Base-by-base conservation (phyloP, 2,113 vertebrate genomes). In the Pseudopipra pipra region DNA sequence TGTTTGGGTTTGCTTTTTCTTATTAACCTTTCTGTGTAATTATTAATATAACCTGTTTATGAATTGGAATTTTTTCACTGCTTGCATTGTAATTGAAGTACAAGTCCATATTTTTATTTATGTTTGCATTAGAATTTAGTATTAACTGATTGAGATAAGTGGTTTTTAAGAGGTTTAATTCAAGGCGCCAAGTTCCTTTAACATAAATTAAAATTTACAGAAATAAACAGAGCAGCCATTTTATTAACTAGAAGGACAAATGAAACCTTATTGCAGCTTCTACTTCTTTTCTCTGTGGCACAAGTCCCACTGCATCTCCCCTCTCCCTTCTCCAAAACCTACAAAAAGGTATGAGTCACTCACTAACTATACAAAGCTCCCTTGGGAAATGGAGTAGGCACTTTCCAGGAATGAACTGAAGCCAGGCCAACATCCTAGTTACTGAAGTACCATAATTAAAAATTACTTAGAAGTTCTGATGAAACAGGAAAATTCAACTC, bases 41-140 rank as follows among this genome's bases (percentile, higher is more conserved):
- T 96, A 91, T 95, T 96, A 95, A 96, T 96, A 83, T 77, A 95
- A 74, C 56, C 56, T 85, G 80, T 90, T 96, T 96, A 96, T 87
- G 72, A 83, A 80, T 75, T 89, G 76, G 55, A 44, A 18, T 75
- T 93, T 82, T 71, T 85, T 79, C 5, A 2, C 24, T 80, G 88
- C 68, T 85, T 96, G 70, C 46, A 87, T 59, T 95, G 91, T 95
- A 94, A 94, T 7, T 87, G 91, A 97, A 77, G 95, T 55, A 35
- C 28, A 89, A 78, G 12, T 67, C 52, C 35, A 25, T 85, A 59
- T 75, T 93, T 37, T 94, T 93, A 52, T 77, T 81, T 88, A 52
- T 92, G 67, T 79, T 85, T 95, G 35, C 66, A 85, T 85, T 94
- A 85, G 61, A 89, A 77, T 33, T 71, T 39, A 55, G 11, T 73